A percentile compares a stretch with the other conserved stretches of the same genome.
Evolutionary conservation across 2,797 vertebrate species (phyloP).

Genomic region (Apogon talboti): DNA sequence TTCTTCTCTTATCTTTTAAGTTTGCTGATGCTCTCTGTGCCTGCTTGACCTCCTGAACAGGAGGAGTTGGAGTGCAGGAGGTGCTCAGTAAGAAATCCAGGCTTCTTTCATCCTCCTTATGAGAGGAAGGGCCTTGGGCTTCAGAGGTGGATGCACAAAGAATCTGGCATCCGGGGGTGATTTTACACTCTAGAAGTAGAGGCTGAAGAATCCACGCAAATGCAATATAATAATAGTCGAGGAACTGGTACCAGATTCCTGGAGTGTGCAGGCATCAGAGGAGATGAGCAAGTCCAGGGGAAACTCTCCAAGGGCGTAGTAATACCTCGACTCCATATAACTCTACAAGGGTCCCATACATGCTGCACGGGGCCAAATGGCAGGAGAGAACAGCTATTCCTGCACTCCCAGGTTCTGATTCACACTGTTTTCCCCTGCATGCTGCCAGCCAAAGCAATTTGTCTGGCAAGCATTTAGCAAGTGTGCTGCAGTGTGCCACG

Average conservation of each 20-base stretch:
- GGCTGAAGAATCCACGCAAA: conserved; percentile 32
- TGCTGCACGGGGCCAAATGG: conserved; percentile 44
- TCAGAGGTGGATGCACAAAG: conserved; percentile 42
- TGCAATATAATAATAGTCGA: conserved; percentile 22
- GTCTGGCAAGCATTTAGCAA: conserved; percentile 78
- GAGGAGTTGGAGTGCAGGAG: conserved; percentile 32
- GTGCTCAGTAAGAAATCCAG: conserved; percentile 46
- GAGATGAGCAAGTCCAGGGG: conserved; percentile 36
- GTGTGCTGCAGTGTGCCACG: conserved; percentile 59
- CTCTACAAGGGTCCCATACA: conserved; percentile 26
- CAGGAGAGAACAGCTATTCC: conserved; percentile 49
- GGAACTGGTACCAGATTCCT: conserved; percentile 31
- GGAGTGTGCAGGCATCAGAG: conserved; percentile 20
- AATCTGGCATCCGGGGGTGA: conserved; percentile 33
- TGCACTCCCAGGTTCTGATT: conserved; percentile 63
- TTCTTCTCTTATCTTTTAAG: conserved; percentile 17
- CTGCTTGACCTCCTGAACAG: conserved; percentile 50
- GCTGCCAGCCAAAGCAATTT: conserved; percentile 78
- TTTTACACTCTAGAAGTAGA: conserved; percentile 28
- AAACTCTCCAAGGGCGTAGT: conserved; percentile 23
- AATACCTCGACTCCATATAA: conserved; percentile 43
- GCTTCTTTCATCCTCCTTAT: conserved; percentile 42
- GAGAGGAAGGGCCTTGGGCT: conserved; percentile 47
- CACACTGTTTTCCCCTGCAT: conserved; percentile 64
- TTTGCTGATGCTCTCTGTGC: conserved; percentile 34